Evolutionary conservation across 2,113 vertebrate species (phyloP), one percentile per base, ranked within the genome.

Genomic region (Dasypus novemcinctus): DNA sequence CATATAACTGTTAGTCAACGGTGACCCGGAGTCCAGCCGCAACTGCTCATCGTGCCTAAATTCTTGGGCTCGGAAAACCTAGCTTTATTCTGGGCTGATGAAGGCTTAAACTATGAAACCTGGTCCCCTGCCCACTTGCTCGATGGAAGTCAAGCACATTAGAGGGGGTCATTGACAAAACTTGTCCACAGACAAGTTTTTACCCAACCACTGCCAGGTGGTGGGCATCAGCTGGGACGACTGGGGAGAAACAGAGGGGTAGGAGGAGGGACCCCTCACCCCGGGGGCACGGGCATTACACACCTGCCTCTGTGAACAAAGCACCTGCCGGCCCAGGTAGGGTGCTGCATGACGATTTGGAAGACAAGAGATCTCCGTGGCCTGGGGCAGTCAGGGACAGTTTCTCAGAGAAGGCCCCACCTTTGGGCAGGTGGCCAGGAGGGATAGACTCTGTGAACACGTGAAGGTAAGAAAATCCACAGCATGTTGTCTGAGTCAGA

Each of bases 91-190:
- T 84, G 27, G 63, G 43, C 41, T 11, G 11, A 66, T 29, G 75
- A 61, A 6, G 21, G 11, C 54, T 75, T n/a, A 7, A 68, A 41
- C 21, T 36, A 27, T 74, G 29, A 87, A 68, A 49, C 33, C 81
- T 87, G 71, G 84, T 74, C 13, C 41, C 41, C 49, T 90, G 80
- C 75, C 64, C 27, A 12, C 74, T 95, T 91, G 64, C 36, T 90
- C n/a, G 92, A 87, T 76, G 59, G 80, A 80, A 95, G 88, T 84
- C 78, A 52, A 86, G n/a, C 54, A 83, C 38, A 11, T 36, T 72
- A 49, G 87, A 86, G 63, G 87, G 52, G 43, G 64, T 41, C 69
- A 66, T 72, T 94, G 90, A 93, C 82, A 86, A 74, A 82, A 71
- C 86, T 76, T 31, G 59, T 89, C 82, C 76, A 52, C 84, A 63